phyloP scores from a whole-genome alignment of 2,888 invertebrate genomes.

The Polydrusus cervinus region DNA sequence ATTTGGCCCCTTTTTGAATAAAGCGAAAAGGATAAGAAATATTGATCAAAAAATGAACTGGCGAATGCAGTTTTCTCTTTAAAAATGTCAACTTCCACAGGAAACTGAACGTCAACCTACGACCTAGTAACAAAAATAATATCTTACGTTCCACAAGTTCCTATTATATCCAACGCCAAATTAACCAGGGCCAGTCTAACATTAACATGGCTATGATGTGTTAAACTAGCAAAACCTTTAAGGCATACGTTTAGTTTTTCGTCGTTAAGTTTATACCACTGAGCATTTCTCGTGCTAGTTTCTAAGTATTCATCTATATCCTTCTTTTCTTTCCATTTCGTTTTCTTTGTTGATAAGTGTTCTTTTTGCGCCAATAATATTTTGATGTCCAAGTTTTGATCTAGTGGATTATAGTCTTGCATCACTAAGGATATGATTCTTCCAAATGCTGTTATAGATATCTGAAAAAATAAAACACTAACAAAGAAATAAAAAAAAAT shows the following conservation, averaged over 20 bases:
- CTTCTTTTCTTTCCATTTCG: constrained; percentile 61
- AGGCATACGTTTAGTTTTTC: constrained; percentile 74
- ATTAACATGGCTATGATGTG: constrained; percentile 76
- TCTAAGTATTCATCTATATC: constrained; percentile 69
- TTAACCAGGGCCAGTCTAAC: constrained; percentile 78
- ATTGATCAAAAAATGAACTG: too few relatives aligned
- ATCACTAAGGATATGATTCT: constrained; percentile 71
- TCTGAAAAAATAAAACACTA: constrained; percentile 63
- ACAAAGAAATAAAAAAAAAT: background rate
- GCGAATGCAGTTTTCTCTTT: too few relatives aligned
- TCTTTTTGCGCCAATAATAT: constrained; percentile 32
- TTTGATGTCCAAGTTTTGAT: constrained; percentile 55
- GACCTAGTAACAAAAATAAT: constrained; percentile 2
- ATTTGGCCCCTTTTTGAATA: too few relatives aligned
- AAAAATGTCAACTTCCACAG: too few relatives aligned
- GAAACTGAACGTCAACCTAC: background rate
- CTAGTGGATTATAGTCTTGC: constrained; percentile 67
- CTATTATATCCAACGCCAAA: constrained; percentile 75
- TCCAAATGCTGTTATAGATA: constrained; percentile 71
- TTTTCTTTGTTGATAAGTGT: constrained; percentile 29
- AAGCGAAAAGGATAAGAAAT: too few relatives aligned
- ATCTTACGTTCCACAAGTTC: constrained; percentile 76
- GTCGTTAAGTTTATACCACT: constrained; percentile 77
- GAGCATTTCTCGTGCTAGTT: constrained; percentile 69
- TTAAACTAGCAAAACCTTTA: constrained; percentile 73